phyloP scores from a whole-genome alignment of 1,140 invertebrate genomes.

The Zaprionus gabonicus region DNA sequence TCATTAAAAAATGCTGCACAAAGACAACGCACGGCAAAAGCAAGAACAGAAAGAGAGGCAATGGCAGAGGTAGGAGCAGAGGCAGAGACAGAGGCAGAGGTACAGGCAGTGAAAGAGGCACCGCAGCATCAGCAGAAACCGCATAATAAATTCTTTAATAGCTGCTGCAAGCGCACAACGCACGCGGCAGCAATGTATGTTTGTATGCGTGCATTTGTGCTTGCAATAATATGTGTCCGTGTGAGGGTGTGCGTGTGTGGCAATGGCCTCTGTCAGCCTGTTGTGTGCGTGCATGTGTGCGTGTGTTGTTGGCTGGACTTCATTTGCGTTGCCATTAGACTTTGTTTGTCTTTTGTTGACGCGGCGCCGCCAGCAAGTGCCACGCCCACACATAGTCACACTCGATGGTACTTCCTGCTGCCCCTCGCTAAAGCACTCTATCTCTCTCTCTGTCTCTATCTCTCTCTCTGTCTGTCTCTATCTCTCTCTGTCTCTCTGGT shows the following conservation, averaged over 20 bases:
- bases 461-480: slow-evolving; percentile 8
- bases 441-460: neutral
- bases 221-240: neutral
- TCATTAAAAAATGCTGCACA: neutral
- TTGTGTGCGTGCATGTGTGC: neutral
- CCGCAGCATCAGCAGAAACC: neutral
- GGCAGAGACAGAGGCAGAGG: no score
- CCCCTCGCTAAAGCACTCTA: neutral
- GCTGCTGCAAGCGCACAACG: slow-evolving; percentile 6
- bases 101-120: no score
- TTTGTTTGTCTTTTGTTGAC: slow-evolving; percentile 58
- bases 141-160: slow-evolving; percentile 8
- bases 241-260: slow-evolving; percentile 13
- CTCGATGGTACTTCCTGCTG: neutral
- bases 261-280: slow-evolving; percentile 35
- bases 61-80: no score
- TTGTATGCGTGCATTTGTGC: slow-evolving; percentile 5
- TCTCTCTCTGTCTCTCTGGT: slow-evolving; percentile 27
- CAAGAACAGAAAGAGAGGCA: neutral
- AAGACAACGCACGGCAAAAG: neutral
- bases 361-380: slow-evolving; percentile 25
- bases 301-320: slow-evolving; percentile 29
- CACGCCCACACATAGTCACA: neutral
- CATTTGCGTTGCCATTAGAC: slow-evolving; percentile 54
- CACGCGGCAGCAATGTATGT: neutral